Evolutionary conservation across 2,797 vertebrate species (phyloP).

Genomic region (Eulemur rubriventer): DNA sequence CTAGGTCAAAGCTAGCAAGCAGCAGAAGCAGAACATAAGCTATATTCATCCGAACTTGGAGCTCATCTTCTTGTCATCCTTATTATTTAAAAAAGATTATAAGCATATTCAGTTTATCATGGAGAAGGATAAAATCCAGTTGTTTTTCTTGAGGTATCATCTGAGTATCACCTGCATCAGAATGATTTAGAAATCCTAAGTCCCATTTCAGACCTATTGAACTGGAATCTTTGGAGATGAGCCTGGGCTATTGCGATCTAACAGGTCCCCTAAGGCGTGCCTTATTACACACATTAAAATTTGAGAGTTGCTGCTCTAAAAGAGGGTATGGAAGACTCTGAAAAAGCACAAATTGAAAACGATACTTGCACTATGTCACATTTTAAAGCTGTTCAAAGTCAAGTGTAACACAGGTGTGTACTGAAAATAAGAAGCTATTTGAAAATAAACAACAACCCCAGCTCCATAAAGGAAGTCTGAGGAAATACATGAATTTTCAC

Average conservation of each 20-base stretch:
- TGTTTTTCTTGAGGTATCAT: background rate
- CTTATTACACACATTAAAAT: background rate
- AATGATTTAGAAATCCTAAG: background rate
- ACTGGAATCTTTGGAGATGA: background rate
- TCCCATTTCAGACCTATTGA: background rate
- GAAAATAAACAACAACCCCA: background rate
- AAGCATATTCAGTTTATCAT: background rate
- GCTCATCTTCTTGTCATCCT: background rate
- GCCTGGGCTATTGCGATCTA: background rate
- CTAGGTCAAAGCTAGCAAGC: background rate
- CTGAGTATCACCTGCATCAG: background rate
- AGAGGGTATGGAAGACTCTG: background rate
- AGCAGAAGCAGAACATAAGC: background rate
- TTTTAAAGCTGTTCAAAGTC: constrained; percentile 43
- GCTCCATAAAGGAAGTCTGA: background rate
- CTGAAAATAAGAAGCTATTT: background rate
- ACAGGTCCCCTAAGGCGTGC: background rate
- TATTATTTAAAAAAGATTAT: background rate
- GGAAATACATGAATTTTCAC: background rate
- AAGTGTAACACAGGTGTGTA: background rate
- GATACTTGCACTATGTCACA: background rate
- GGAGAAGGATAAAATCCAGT: background rate
- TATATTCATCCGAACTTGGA: background rate
- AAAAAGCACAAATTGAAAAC: constrained; percentile 1
- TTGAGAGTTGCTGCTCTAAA: background rate